These are phyloP conservation scores for Bucco capensis DNA, from an alignment of 2,113 vertebrate genomes.

Conservation along the genomic window DNA sequence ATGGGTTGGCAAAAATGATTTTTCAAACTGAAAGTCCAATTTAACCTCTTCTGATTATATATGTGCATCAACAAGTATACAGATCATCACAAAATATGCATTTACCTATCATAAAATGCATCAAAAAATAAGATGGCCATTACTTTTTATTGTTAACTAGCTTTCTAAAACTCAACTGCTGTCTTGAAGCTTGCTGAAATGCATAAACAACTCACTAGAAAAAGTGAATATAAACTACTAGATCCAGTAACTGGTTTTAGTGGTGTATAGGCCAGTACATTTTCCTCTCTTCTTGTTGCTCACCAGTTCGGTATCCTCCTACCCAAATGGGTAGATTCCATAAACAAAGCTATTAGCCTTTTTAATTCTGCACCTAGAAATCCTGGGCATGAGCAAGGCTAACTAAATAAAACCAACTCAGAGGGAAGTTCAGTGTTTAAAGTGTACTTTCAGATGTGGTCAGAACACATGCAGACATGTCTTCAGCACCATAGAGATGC, in stretches of 20 bases:
- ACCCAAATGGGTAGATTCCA: background rate
- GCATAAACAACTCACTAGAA: background rate
- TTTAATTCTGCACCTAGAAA: background rate
- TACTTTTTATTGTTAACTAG: background rate
- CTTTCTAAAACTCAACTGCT: background rate
- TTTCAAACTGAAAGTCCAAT: background rate
- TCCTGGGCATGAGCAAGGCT: background rate
- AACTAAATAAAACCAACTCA: background rate
- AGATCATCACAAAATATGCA: background rate
- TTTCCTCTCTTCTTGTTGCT: background rate
- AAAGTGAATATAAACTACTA: background rate
- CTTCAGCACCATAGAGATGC: background rate
- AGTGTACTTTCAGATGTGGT: background rate
- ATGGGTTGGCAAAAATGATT: accelerated
- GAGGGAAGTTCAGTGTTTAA: background rate
- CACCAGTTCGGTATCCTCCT: background rate
- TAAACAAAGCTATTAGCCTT: background rate
- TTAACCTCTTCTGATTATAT: background rate
- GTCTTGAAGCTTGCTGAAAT: background rate
- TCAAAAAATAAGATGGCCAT: background rate
- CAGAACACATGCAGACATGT: conserved; percentile 11
- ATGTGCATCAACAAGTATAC: background rate
- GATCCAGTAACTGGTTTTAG: background rate
- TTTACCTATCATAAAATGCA: background rate
- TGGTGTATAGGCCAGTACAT: background rate